phyloP scores from a whole-genome alignment of 2,888 invertebrate genomes.

The Hedya salicella region DNA sequence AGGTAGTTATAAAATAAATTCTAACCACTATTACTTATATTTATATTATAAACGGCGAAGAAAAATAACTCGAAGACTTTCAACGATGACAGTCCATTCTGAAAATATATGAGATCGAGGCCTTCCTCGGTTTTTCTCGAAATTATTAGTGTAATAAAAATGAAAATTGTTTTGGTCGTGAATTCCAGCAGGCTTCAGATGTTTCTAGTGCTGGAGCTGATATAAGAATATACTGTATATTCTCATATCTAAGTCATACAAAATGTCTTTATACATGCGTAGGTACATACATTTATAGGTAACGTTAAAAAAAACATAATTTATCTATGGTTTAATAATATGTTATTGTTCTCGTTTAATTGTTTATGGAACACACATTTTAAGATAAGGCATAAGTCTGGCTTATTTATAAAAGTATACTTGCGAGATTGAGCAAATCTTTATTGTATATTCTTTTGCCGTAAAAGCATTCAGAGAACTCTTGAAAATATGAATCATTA shows the following conservation, averaged over 20 bases:
- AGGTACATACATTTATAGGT: no score
- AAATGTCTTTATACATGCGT: background rate
- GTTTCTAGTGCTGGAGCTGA: no score
- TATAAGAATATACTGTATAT: no score
- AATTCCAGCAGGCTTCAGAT: background rate
- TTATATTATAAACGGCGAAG: background rate
- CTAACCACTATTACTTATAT: background rate
- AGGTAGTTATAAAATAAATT: background rate
- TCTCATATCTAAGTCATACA: no score
- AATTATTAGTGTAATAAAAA: constrained; percentile 13
- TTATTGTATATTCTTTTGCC: no score
- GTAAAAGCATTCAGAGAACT: background rate
- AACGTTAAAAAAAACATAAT: no score
- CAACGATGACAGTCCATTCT: constrained; percentile 10
- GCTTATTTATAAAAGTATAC: no score
- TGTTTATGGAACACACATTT: no score
- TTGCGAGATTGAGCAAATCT: no score
- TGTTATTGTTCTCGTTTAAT: no score
- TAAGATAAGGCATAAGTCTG: no score
- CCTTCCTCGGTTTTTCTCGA: background rate
- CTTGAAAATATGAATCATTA: background rate
- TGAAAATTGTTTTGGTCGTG: background rate
- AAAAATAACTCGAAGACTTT: background rate
- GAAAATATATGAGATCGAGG: constrained; percentile 17
- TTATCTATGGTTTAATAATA: no score